Evolutionary conservation across 2,888 invertebrate species (phyloP), one percentile per base, ranked within the genome.

Genomic region (Caradrina clavipalpis): DNA sequence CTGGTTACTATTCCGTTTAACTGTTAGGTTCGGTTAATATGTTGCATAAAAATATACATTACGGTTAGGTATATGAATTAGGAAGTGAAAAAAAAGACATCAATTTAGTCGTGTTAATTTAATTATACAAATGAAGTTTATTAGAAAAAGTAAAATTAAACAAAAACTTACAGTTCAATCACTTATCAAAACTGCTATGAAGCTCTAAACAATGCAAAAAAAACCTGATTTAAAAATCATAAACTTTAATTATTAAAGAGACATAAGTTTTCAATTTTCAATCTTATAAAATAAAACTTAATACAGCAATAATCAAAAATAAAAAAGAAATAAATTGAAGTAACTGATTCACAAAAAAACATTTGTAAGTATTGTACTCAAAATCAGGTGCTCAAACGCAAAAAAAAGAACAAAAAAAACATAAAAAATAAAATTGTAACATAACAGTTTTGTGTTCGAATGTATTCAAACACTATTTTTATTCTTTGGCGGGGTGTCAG

Each of bases 401-500:
- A 47, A 39, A 17, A 22, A 0, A 11, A n/a, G 0, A 19, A 39
- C 62, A 21, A 19, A 11, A 53, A 17, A 54, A 19, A 54, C 7
- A 10, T 10, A 51, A 58, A 13, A 19, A 53, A 50, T 5, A 55
- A 6, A 50, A 56, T 67, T 13, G 1, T 51, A 15, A 47, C 13
- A 5, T 56, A 76, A 63, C 61, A 69, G 56, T 89, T 90, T 78
- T 84, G 78, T 76, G 4, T 11, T n/a, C 50, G 87, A 83, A 67
- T 84, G 93, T 93, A 92, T 86, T 72, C 22, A 61, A 76, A 75
- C 81, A 75, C 78, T 83, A 90, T 92, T 94, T 94, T 93, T 94
- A 89, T 90, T 94, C 88, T 89, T 92, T 91, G 87, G 85, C 86
- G 86, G 86, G 85, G 83, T 87, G 89, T 89, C 90, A 88, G 88